A percentile compares a stretch with the other conserved stretches of the same genome.
Evolutionary conservation across 2,797 vertebrate species (phyloP).

Genomic region (Sebastes itinus): DNA sequence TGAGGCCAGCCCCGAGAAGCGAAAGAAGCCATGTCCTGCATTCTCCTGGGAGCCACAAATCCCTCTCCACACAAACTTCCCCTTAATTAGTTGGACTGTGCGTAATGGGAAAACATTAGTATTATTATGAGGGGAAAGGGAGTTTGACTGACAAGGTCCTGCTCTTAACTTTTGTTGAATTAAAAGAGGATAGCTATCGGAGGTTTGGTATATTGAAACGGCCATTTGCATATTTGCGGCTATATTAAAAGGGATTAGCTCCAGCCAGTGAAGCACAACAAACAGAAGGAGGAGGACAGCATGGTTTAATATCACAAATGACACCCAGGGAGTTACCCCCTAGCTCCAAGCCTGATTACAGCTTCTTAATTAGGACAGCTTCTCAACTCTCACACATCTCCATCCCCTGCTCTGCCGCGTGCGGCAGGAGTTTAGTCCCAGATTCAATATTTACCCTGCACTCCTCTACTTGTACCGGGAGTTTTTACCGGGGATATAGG

Average conservation of each 20-base stretch:
- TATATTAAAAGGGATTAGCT: slow-evolving; percentile 99
- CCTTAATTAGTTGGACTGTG: slow-evolving; percentile 92
- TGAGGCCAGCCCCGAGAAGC: slow-evolving; percentile 44
- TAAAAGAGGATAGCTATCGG: slow-evolving; percentile 94
- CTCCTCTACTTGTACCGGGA: slow-evolving; percentile 93
- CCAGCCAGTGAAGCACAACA: slow-evolving; percentile 94
- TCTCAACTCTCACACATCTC: slow-evolving; percentile 90
- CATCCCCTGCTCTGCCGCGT: slow-evolving; percentile 87
- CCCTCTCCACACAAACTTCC: slow-evolving; percentile 80
- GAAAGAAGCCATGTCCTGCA: slow-evolving; percentile 40
- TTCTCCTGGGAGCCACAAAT: slow-evolving; percentile 59
- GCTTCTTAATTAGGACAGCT: slow-evolving; percentile 98
- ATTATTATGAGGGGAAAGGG: slow-evolving; percentile 70
- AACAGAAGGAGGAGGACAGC: slow-evolving; percentile 86
- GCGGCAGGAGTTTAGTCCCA: slow-evolving; percentile 89
- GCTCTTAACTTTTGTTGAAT: slow-evolving; percentile 97
- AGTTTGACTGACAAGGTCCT: slow-evolving; percentile 97
- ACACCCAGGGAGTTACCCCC: slow-evolving; percentile 97
- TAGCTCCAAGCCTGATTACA: slow-evolving; percentile 95
- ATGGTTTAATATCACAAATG: slow-evolving; percentile 99
- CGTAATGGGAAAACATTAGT: slow-evolving; percentile 74
- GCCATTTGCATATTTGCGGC: slow-evolving; percentile 97
- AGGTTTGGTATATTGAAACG: slow-evolving; percentile 97
- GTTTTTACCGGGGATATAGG: slow-evolving; percentile 85
- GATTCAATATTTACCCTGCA: slow-evolving; percentile 99